Base-by-base conservation (phyloP, 2,888 invertebrate genomes). In the Quadroppia sp. region DNA sequence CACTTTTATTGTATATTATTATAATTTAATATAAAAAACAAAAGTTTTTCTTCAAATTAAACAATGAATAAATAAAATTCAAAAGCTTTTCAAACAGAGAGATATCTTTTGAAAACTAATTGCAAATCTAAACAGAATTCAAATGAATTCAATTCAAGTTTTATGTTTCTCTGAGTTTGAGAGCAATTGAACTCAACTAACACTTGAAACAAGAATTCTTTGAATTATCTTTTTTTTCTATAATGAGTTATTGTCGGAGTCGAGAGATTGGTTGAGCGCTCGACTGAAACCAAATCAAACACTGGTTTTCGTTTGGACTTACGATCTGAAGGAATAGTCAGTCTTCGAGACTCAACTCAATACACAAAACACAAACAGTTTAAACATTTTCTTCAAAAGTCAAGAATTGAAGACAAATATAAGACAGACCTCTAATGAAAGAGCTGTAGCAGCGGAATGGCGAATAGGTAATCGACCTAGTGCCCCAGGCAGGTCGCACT, bases 401-500 rank as follows among this genome's bases (percentile, higher is more conserved):
- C 13, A 20, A 53, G 23, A 25, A 53, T 53, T 53, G 9, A 53
- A 32, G 25, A 59, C 59, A 61, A 59, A n/a, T 67, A 23, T 15
- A 67, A 67, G 13, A 67, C 67, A 67, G 23, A 42, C 23, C 67
- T 40, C 20, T 15, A 36, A 67, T 42, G 20, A 67, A 67, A 42
- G 32, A 6, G 25, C 7, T 28, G 59, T 23, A 64, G 64, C 20
- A n/a, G 11, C 4, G 40, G 36, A 36, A 67, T 67, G 42, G 36
- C 42, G 67, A 67, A 67, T 67, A 67, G 67, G 67, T 67, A 67
- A 67, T 36, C 67, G 67, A 67, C 67, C 67, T 23, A 67, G 36
- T 67, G 42, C 67, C 67, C 42, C 23, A 23, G 67, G 67, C 67
- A 9, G 20, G n/a, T 20, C 13, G 17, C 32, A 23, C 40, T 32